Conservation (phyloP, 2,797 vertebrate species). For the Esox masquinongy region DNA sequence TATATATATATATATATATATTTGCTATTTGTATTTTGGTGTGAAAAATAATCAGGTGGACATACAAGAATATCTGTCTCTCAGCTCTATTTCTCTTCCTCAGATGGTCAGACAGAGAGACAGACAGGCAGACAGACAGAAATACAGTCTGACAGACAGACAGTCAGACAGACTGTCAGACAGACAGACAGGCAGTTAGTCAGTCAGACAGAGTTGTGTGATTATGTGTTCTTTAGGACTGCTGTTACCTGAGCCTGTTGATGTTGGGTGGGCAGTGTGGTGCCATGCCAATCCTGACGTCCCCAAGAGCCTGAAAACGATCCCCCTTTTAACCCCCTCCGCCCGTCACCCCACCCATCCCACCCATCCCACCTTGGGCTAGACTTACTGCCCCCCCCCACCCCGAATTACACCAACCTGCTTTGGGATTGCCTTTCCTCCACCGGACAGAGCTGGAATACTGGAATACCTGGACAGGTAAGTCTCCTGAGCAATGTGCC, state of each 20-base stretch:
- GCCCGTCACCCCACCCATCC: conserved; percentile 39
- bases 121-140: too few relatives aligned
- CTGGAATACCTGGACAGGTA: conserved; percentile 73
- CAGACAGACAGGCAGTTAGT: too few relatives aligned
- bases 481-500: conserved; percentile 61
- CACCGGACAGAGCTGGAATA: conserved; percentile 71
- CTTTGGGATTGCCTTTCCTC: conserved; percentile 75
- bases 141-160: too few relatives aligned
- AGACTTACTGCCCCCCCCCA: conserved; percentile 68
- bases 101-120: too few relatives aligned
- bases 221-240: conserved; percentile 81
- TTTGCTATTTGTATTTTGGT: too few relatives aligned
- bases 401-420: conserved; percentile 20
- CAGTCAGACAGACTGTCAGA: neutral
- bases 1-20: too few relatives aligned
- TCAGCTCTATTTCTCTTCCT: too few relatives aligned
- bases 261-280: conserved; percentile 79
- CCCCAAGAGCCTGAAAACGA: conserved; percentile 81
- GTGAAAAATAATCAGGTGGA: too few relatives aligned
- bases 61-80: too few relatives aligned
- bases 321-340: conserved; percentile 42
- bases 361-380: conserved; percentile 65
- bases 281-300: conserved; percentile 79
- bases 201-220: conserved; percentile 53
- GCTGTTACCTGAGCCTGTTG: conserved; percentile 80